Evolutionary conservation across 1,140 invertebrate species (phyloP).

Genomic region (Zaprionus inermis): DNA sequence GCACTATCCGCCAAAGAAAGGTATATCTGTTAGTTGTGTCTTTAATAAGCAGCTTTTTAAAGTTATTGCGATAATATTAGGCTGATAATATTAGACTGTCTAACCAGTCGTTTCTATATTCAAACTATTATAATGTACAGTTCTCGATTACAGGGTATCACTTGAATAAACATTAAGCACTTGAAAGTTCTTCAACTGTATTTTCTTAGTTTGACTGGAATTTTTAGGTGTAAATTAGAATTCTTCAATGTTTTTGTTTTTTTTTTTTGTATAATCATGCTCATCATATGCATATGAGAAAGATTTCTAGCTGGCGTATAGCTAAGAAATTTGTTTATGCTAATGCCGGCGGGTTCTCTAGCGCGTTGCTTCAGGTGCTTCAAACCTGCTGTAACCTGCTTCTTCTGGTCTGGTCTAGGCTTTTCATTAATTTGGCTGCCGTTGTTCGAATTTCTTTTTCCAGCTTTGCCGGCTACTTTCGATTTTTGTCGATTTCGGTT

Average conservation of each 20-base stretch:
- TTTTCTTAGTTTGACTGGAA: constrained; percentile 16
- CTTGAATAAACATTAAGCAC: not conserved
- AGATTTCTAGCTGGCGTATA: constrained; percentile 9
- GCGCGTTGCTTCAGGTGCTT: constrained; percentile 18
- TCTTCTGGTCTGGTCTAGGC: constrained; percentile 41
- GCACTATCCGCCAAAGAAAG: not conserved
- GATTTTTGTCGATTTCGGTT: constrained; percentile 58
- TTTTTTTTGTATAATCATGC: constrained; percentile 49
- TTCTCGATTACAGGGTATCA: not conserved
- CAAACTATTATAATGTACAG: not conserved
- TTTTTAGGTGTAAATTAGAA: constrained; percentile 29
- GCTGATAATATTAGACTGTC: no score
- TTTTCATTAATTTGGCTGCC: constrained; percentile 64
- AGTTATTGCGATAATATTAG: not conserved
- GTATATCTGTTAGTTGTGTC: not conserved
- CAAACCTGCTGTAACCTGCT: not conserved
- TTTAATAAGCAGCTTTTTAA: not conserved
- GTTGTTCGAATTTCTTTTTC: constrained; percentile 53
- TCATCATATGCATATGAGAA: constrained; percentile 21
- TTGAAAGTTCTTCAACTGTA: constrained; percentile 8
- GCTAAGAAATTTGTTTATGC: constrained; percentile 63
- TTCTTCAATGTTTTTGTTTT: constrained; percentile 35
- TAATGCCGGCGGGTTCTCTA: constrained; percentile 49
- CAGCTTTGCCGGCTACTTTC: constrained; percentile 59
- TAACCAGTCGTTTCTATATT: not conserved